Conservation (phyloP, 2,113 vertebrate species). For the Acrocephalus kingi region DNA sequence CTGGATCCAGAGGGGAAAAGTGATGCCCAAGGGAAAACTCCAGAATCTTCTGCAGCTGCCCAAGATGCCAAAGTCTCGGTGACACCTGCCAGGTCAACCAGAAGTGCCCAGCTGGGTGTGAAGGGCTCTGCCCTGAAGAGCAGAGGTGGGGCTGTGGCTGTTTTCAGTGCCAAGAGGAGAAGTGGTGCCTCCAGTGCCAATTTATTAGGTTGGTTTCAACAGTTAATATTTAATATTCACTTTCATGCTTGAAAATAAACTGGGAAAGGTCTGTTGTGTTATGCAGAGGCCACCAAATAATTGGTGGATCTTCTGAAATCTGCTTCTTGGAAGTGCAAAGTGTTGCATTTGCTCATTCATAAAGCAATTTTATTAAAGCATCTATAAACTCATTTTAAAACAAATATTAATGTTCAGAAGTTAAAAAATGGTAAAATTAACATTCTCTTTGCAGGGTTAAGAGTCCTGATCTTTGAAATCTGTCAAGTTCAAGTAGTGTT, state of each 20-base stretch:
- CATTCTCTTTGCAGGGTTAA: neutral
- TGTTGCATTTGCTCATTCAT: neutral
- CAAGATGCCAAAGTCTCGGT: neutral
- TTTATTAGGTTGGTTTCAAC: slow-evolving; percentile 76
- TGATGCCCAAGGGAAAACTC: neutral
- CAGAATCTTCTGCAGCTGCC: neutral
- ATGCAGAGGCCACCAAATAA: neutral
- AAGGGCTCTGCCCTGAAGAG: slow-evolving; percentile 57
- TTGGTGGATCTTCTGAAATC: neutral
- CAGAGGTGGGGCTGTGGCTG: slow-evolving; percentile 53
- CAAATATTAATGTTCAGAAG: neutral
- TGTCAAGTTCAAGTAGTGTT: neutral
- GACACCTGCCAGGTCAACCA: slow-evolving; percentile 45
- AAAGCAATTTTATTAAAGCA: neutral
- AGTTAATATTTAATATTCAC: neutral
- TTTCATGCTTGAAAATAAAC: neutral
- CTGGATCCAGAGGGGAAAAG: neutral
- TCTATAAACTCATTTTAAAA: neutral
- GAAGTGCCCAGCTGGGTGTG: slow-evolving; percentile 41
- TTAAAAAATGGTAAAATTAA: neutral
- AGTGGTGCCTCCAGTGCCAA: slow-evolving; percentile 84
- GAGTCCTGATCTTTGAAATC: neutral
- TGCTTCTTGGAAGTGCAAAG: neutral
- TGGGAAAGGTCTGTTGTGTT: neutral
- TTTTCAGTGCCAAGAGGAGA: slow-evolving; percentile 68